Percentiles rank a stretch among this genome's conserved stretches.
Evolutionary conservation across 2,797 vertebrate species (phyloP).

Genomic region (Danio choprae): DNA sequence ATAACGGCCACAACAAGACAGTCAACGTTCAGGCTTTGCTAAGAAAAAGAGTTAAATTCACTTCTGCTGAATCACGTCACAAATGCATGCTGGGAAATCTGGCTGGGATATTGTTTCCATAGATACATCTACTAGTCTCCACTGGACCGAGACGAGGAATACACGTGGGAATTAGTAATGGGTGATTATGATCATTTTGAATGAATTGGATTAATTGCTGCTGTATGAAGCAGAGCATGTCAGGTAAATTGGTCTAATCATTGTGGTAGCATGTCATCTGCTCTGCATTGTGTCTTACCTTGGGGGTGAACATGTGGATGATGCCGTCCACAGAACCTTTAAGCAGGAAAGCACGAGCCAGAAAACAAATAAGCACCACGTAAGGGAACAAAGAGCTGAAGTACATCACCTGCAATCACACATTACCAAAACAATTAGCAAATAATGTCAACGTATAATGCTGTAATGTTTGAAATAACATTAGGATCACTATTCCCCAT

Average conservation of each 20-base stretch:
- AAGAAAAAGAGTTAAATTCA: slow-evolving; percentile 68
- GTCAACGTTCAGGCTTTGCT: slow-evolving; percentile 10
- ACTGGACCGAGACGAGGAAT: slow-evolving; percentile 3
- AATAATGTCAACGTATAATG: not conserved
- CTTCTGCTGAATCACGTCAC: slow-evolving; percentile 39
- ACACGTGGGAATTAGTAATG: slow-evolving; percentile 51
- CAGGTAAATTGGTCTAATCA: slow-evolving; percentile 33
- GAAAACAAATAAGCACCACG: slow-evolving; percentile 93
- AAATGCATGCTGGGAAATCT: slow-evolving; percentile 45
- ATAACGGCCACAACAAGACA: slow-evolving; percentile 21
- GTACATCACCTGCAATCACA: slow-evolving; percentile 90
- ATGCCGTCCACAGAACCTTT: slow-evolving; percentile 94
- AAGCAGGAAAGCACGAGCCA: slow-evolving; percentile 90
- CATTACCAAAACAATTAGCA: slow-evolving; percentile 13
- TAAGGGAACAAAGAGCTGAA: slow-evolving; percentile 98
- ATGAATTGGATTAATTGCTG: slow-evolving; percentile 40
- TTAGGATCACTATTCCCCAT: not conserved
- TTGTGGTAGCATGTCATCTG: slow-evolving; percentile 11
- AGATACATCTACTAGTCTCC: slow-evolving; percentile 50
- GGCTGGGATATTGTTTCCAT: slow-evolving; percentile 49
- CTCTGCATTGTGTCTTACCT: slow-evolving; percentile 76
- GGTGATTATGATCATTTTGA: slow-evolving; percentile 44
- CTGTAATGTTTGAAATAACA: not conserved
- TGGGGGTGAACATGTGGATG: slow-evolving; percentile 96
- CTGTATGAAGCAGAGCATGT: slow-evolving; percentile 31